Percentiles rank a stretch among this genome's conserved stretches.
These are phyloP conservation scores for Leptopilina syphax DNA, from an alignment of 2,888 invertebrate genomes.

Conservation along the genomic window DNA sequence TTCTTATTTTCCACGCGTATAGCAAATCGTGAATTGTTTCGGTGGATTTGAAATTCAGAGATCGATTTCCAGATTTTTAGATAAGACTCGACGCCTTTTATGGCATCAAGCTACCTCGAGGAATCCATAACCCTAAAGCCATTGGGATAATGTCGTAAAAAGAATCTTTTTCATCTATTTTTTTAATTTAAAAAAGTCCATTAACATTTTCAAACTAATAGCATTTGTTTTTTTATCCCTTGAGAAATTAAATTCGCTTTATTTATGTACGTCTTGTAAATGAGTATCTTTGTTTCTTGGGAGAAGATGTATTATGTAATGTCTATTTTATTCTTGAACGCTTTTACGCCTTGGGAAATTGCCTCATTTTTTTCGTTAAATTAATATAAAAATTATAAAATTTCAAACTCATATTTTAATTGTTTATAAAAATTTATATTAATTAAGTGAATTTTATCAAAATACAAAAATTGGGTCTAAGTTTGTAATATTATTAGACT, in stretches of 20 bases:
- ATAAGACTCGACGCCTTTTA: slow-evolving; percentile 31
- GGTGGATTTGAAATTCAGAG: background rate
- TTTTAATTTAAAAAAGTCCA: background rate
- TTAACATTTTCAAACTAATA: background rate
- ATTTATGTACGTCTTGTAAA: background rate
- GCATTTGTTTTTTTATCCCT: too few species aligned
- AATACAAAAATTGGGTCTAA: background rate
- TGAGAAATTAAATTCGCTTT: too few species aligned
- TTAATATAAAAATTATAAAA: too few species aligned
- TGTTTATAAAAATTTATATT: too few species aligned
- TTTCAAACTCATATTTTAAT: too few species aligned
- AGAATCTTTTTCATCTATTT: background rate
- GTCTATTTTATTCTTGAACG: background rate
- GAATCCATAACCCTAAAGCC: slow-evolving; percentile 30
- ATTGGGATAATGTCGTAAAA: background rate
- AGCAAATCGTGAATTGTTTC: background rate
- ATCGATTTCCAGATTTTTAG: slow-evolving; percentile 26
- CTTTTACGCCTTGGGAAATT: too few species aligned
- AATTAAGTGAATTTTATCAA: background rate
- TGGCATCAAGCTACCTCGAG: slow-evolving; percentile 22
- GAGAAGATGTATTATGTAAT: background rate
- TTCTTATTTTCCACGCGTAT: background rate
- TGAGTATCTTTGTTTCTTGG: slow-evolving; percentile 2
- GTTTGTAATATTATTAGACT: too few species aligned
- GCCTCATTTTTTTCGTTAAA: too few species aligned